Percentiles rank a stretch among this genome's conserved stretches.
Conservation (phyloP, 2,113 vertebrate genomes). For the Brachypodius melanocephalos region DNA sequence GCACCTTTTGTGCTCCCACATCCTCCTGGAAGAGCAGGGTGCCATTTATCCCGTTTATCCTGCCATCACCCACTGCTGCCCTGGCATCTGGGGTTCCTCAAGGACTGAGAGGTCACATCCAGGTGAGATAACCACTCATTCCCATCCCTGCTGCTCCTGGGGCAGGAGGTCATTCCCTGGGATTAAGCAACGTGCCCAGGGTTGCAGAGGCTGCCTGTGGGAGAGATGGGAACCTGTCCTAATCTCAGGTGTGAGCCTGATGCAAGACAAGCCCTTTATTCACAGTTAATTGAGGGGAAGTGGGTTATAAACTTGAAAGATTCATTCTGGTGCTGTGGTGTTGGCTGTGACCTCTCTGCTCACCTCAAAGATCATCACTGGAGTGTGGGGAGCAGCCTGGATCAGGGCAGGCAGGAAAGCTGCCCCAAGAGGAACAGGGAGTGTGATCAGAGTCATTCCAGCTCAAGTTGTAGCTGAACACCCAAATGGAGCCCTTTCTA, state of each 20-base stretch:
- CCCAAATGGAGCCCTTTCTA: neutral
- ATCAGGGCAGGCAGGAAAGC: neutral
- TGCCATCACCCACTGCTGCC: neutral
- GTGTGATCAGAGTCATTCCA: rapidly evolving
- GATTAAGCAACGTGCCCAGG: neutral
- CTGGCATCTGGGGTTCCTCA: neutral
- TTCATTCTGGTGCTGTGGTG: neutral
- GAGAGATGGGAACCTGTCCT: neutral
- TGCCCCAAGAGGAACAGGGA: neutral
- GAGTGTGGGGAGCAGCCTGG: neutral
- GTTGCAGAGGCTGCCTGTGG: neutral
- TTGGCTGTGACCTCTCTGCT: neutral
- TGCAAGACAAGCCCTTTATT: neutral
- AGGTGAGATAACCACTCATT: neutral
- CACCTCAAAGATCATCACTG: neutral
- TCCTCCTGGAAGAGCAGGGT: neutral
- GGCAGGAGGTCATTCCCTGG: neutral
- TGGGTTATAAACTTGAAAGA: neutral
- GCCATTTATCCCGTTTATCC: neutral
- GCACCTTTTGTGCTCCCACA: neutral
- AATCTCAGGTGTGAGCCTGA: neutral
- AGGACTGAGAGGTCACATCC: neutral
- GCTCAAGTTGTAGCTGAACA: neutral
- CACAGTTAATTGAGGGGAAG: neutral
- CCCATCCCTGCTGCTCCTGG: neutral